phyloP scores from a whole-genome alignment of 2,113 vertebrate genomes.

The Mesitornis unicolor region DNA sequence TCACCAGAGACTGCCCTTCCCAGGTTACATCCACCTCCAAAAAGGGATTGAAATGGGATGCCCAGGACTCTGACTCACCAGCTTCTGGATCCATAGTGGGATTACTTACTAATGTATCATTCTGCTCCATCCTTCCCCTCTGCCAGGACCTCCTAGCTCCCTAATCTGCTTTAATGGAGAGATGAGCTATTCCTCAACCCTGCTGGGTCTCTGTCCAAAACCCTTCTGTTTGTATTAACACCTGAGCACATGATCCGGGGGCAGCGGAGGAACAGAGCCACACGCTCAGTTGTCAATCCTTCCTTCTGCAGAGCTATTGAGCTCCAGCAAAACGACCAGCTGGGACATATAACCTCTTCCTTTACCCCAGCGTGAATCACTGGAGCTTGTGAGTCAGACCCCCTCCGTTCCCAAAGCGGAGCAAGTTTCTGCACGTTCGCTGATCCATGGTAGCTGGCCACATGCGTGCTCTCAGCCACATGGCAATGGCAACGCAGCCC shows the following conservation, averaged over 20 bases:
- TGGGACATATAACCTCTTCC: neutral
- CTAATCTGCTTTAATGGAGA: neutral
- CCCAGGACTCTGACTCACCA: neutral
- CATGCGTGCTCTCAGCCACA: neutral
- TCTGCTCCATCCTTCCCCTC: neutral
- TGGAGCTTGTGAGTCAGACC: slow-evolving; percentile 42
- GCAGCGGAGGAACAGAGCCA: neutral
- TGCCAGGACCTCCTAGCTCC: neutral
- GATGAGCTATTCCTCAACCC: neutral
- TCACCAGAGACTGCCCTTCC: neutral
- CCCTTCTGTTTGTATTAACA: neutral
- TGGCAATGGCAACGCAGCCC: neutral
- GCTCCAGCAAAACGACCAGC: neutral
- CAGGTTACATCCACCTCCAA: neutral
- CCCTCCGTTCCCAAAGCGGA: neutral
- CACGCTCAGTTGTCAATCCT: neutral
- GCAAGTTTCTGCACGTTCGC: neutral
- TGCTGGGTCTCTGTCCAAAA: neutral
- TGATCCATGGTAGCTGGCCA: neutral
- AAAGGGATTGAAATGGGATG: neutral
- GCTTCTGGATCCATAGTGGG: neutral
- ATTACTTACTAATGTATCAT: neutral
- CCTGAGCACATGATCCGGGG: neutral
- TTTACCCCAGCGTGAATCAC: slow-evolving; percentile 50
- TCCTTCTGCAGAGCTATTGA: neutral